Evolutionary conservation across 2,888 invertebrate genomes (phyloP).

Genomic region (Psylliodes chrysocephalus): DNA sequence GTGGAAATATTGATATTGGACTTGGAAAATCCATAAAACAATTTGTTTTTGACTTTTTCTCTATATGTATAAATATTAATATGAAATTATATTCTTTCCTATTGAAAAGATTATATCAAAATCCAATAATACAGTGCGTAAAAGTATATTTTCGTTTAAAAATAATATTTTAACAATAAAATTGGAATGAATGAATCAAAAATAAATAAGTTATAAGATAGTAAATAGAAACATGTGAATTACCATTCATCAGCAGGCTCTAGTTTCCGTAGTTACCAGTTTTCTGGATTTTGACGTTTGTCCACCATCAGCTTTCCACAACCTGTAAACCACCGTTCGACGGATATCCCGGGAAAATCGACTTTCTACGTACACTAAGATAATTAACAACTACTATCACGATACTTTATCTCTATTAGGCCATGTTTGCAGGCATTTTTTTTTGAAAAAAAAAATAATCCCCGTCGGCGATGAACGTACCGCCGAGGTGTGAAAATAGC

Average conservation of each 20-base stretch:
- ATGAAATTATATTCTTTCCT: too few species aligned
- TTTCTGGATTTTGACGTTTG: constrained; percentile 18
- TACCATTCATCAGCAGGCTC: not conserved
- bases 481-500: constrained; percentile 32
- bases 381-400: constrained; percentile 5
- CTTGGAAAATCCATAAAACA: too few species aligned
- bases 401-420: constrained; percentile 6
- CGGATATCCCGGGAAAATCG: too few species aligned
- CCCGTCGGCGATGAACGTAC: constrained; percentile 13
- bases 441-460: constrained; percentile 3
- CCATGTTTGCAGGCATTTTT: constrained; percentile 18
- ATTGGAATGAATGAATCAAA: too few species aligned
- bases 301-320: constrained; percentile 14
- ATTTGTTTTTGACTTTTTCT: too few species aligned
- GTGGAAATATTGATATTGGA: too few species aligned
- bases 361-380: not conserved
- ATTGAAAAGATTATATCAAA: too few species aligned
- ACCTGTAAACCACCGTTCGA: constrained; percentile 16
- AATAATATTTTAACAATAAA: too few species aligned
- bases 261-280: constrained; percentile 14
- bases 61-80: too few species aligned
- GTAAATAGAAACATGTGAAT: not conserved
- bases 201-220: too few species aligned
- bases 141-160: too few species aligned
- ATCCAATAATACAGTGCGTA: too few species aligned